phyloP scores from a whole-genome alignment of 2,797 vertebrate genomes.

The Botia kubotai region DNA sequence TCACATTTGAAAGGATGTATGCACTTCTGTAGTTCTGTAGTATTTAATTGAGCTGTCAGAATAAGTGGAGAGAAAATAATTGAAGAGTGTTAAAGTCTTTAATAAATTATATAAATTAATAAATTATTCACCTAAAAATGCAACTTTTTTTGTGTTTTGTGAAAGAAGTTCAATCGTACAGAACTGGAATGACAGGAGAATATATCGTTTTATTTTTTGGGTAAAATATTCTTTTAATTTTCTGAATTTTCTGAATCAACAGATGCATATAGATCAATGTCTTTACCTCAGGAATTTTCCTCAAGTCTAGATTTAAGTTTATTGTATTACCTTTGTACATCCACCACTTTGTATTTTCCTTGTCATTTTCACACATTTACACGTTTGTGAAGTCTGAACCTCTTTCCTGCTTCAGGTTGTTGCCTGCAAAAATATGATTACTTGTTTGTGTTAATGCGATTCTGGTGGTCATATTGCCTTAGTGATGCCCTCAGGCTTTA shows the following conservation, averaged over 20 bases:
- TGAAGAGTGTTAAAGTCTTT: too few species aligned
- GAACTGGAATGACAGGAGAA: too few species aligned
- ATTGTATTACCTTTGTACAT: not conserved
- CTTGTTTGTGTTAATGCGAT: constrained; percentile 14
- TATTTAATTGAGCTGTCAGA: not conserved
- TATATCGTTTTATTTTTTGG: too few species aligned
- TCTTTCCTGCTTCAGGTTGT: not conserved
- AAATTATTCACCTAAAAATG: too few species aligned
- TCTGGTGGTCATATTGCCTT: constrained; percentile 1
- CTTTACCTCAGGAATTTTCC: not conserved
- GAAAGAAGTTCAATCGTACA: not conserved
- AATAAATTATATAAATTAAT: too few species aligned
- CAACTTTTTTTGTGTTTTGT: not conserved
- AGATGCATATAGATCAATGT: too few species aligned
- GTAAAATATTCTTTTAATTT: too few species aligned
- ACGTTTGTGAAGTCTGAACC: not conserved
- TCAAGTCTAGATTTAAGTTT: not conserved
- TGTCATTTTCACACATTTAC: not conserved
- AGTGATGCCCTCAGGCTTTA: constrained; percentile 15
- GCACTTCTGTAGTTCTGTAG: not conserved
- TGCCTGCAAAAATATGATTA: not conserved
- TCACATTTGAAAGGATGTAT: constrained; percentile 26
- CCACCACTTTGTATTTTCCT: not conserved
- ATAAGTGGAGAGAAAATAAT: not conserved
- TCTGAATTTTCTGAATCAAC: too few species aligned